Base-by-base conservation (phyloP, 2,113 vertebrate species). In the Dipodomys merriami region DNA sequence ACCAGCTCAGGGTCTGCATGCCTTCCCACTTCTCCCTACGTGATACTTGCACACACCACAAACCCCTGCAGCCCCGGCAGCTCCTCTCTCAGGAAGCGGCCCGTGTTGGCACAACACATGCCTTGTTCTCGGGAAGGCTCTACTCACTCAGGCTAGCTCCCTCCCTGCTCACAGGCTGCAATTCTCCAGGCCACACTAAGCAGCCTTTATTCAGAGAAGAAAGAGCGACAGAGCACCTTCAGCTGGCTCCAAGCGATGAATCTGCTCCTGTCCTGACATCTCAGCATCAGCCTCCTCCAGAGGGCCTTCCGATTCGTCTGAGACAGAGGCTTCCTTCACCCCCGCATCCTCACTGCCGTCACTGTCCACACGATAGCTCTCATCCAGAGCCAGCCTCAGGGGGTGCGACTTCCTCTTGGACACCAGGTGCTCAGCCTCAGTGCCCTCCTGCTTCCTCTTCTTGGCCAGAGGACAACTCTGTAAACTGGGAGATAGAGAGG, bases 371-470 rank as follows among this genome's bases (percentile, higher is more conserved):
- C 99, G 98, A 96, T 98, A 99, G 94, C 99, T 98, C 96, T 99
- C 99, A 2, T 99, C 99, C 96, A 99, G 97, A 82, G 99, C 98
- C 96, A 99, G 97, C 94, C 99, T 99, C 97, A 99, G 98, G 0
- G 99, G 99, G 22, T 99, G 98, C n/a, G 99, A 98, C 98, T 99
- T 99, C 97, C 99, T 99, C 97, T 99, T 99, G 9, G 98, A 98
- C 81, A 98, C 97, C 33, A 98, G 98, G 57, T 98, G 98, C 82
- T 99, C 99, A 0, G 98, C 97, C 95, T 99, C 99, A 0, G 97
- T 96, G 23, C 99, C 99, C 94, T 99, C 98, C 71, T 99, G 98
- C 90, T 99, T 99, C 91, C 99, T 99, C 96, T 99, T 99, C 97
- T 99, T 99, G 80, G 99, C 99, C 60, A 99, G 97, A 16, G 99